Evolutionary conservation across 2,797 vertebrate species (phyloP), one percentile per base, ranked within the genome.

Genomic region (Enteromius thamalakanensis): DNA sequence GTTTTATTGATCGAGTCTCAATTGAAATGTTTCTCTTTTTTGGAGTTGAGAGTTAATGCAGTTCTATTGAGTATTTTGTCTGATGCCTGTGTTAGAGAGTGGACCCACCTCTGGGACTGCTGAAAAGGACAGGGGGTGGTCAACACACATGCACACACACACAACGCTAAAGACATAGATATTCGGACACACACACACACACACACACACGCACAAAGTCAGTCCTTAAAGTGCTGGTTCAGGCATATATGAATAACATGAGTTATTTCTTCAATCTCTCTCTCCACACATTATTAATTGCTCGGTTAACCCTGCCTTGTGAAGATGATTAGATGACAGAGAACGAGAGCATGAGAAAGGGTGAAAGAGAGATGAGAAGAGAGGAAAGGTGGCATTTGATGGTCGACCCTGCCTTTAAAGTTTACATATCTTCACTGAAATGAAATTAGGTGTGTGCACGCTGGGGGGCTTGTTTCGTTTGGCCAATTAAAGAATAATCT

Each of bases 1-100:
- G 84, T 85, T 69, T 60, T 83, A 87, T 86, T 53, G 87, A 87
- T 84, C 64, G 9, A 68, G 81, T 83, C 78, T 81, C 84, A 80
- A 86, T 84, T 86, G 86, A 88, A 85, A 87, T 88, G 84, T 88
- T 86, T 88, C 86, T 81, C 62, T 84, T 70, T 84, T 80, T 67
- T 72, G 47, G 23, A 80, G 80, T 85, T 80, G 67, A 65, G 78
- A 69, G 81, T 77, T 86, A 72, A 86, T 89, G 86, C 81, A 82
- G 82, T 84, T 87, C 70, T 77, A 87, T 84, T 86, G 83, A 83
- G 78, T 47, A 81, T 79, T 83, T 70, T 42, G 84, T 86, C 72
- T 82, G 58, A 72, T 71, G 74, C 80, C 80, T 6, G 8, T 80
- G 77, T 83, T 83, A 81, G 68, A 85, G 83, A 85, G 68, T 81